These are phyloP conservation scores for Callyntrura sp. DNA, from an alignment of 2,888 invertebrate genomes.

Conservation along the genomic window DNA sequence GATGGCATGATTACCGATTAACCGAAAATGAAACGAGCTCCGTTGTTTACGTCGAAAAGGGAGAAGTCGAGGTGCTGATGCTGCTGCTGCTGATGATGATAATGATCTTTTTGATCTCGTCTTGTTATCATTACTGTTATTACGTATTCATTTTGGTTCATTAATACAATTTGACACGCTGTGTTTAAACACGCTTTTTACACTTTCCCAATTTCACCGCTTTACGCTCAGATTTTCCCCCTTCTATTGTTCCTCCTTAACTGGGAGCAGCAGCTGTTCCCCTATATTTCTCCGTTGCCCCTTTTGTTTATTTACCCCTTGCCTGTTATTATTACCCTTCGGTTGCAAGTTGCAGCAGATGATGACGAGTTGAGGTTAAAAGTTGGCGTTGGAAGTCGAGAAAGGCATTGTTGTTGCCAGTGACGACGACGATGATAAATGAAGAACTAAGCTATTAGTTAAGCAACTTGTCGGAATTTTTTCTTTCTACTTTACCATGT, in stretches of 20 bases:
- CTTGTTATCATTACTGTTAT: neutral
- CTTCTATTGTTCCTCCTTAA: neutral
- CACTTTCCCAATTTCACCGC: neutral
- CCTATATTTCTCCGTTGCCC: neutral
- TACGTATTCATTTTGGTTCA: neutral
- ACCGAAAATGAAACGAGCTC: constrained; percentile 53
- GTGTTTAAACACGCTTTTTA: neutral
- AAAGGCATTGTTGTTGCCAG: neutral
- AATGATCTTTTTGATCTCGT: neutral
- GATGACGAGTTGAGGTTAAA: constrained; percentile 4
- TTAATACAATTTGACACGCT: neutral
- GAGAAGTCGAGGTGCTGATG: neutral
- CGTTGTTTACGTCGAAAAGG: neutral
- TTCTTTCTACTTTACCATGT: constrained; percentile 15
- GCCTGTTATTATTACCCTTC: neutral
- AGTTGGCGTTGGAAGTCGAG: neutral
- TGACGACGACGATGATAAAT: constrained; percentile 8
- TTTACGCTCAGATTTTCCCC: neutral
- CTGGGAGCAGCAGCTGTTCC: neutral
- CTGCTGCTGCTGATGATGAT: too few species aligned
- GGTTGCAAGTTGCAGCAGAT: neutral
- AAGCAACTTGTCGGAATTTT: constrained; percentile 65
- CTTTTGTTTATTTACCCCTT: neutral
- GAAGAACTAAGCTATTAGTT: constrained; percentile 41
- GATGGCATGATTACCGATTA: neutral